Conservation (phyloP, 2,113 vertebrate genomes). For the Eretmochelys imbricata region DNA sequence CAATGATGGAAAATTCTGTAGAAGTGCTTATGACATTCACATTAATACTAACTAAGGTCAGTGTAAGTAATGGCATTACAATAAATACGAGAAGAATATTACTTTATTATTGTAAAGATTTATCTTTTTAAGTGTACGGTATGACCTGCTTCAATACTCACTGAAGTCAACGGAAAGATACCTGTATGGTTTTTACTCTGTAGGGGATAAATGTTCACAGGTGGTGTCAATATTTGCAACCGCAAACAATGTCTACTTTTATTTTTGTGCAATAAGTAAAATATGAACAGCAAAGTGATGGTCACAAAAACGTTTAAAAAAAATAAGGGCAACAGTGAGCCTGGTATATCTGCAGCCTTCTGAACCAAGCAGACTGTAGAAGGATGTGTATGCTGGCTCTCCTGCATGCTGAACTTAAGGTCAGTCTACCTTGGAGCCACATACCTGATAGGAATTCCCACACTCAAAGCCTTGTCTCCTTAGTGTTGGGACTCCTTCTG, state of each 20-base stretch:
- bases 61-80: constrained; percentile 6
- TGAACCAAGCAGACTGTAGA: background rate
- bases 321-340: background rate
- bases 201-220: background rate
- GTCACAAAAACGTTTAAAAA: background rate
- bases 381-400: fast-evolving
- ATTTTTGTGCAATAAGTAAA: background rate
- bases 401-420: background rate
- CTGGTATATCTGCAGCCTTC: background rate
- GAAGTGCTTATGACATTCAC: background rate
- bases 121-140: background rate
- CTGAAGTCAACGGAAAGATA: background rate
- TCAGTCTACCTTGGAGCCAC: background rate
- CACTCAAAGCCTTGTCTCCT: fast-evolving
- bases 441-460: background rate
- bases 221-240: background rate
- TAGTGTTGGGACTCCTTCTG: background rate
- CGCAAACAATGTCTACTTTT: background rate
- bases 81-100: background rate
- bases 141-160: background rate
- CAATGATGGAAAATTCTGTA: background rate
- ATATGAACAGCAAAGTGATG: background rate
- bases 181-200: background rate
- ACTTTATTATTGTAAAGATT: background rate
- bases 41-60: background rate